Percentiles rank a stretch among this genome's conserved stretches.
Conservation (phyloP, 2,888 invertebrate species). For the Archips xylosteana region DNA sequence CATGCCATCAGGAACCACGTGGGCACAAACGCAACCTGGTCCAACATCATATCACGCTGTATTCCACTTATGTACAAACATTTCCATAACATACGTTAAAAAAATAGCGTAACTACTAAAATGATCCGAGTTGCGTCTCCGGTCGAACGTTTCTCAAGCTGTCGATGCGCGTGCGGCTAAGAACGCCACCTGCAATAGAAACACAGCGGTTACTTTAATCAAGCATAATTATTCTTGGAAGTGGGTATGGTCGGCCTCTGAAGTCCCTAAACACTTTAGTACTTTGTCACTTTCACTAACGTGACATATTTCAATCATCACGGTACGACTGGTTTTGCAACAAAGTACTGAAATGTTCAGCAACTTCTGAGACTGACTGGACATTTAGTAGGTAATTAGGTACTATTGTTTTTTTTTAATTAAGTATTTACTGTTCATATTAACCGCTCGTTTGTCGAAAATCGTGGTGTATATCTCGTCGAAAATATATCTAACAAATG, state of each 20-base stretch:
- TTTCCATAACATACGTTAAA: slow-evolving; percentile 63
- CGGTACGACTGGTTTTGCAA: too few relatives aligned
- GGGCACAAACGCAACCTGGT: slow-evolving; percentile 76
- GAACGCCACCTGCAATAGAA: slow-evolving; percentile 81
- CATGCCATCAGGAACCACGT: slow-evolving; percentile 87
- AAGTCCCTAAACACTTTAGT: too few relatives aligned
- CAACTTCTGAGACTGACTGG: too few relatives aligned
- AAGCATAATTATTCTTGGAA: slow-evolving; percentile 2
- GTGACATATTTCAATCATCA: too few relatives aligned
- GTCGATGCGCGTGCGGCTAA: slow-evolving; percentile 64
- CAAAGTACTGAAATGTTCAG: too few relatives aligned
- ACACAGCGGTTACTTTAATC: slow-evolving; percentile 28
- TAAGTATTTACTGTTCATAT: too few relatives aligned
- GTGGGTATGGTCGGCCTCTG: neutral
- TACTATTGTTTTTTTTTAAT: too few relatives aligned
- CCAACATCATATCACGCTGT: slow-evolving; percentile 65
- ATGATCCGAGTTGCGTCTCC: slow-evolving; percentile 50
- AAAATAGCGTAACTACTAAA: slow-evolving; percentile 52
- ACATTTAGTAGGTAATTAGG: slow-evolving; percentile 27
- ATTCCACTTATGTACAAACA: slow-evolving; percentile 54
- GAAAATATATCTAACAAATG: too few relatives aligned
- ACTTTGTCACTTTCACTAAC: too few relatives aligned
- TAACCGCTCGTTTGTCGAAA: too few relatives aligned
- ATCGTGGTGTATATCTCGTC: too few relatives aligned
- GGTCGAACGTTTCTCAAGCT: slow-evolving; percentile 54